These are phyloP conservation scores for Probosciger aterrimus DNA, from an alignment of 2,113 vertebrate species.

Conservation along the genomic window DNA sequence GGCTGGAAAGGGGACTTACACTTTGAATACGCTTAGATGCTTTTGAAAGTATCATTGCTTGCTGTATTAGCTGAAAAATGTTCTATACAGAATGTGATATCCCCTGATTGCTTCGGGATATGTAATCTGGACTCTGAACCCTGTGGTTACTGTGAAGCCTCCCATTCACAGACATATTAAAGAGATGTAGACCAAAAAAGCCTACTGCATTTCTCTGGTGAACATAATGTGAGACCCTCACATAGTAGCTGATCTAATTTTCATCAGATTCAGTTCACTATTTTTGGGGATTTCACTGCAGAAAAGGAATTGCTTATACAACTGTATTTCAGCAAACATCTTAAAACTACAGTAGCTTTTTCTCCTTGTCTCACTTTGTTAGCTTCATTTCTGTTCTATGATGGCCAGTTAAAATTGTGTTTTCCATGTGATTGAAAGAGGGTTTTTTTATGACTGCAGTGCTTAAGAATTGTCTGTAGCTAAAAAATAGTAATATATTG, in stretches of 20 bases:
- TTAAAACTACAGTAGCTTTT: not conserved
- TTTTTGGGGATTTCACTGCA: not conserved
- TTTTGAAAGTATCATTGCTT: conserved; percentile 21
- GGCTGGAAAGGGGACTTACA: not conserved
- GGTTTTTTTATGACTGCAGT: not conserved
- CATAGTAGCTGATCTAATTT: conserved; percentile 53
- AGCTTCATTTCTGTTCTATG: not conserved
- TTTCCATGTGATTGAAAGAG: not conserved
- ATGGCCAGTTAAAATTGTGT: not conserved
- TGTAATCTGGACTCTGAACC: conserved; percentile 24
- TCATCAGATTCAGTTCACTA: not conserved
- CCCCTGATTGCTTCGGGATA: not conserved
- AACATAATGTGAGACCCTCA: not conserved
- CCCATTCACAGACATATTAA: conserved; percentile 3
- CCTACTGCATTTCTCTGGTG: not conserved
- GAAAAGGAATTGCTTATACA: not conserved
- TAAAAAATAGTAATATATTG: not conserved
- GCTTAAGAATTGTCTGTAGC: not conserved
- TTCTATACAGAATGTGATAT: conserved; percentile 46
- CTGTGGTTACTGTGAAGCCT: conserved; percentile 30
- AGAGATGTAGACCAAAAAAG: conserved; percentile 9
- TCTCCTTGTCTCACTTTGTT: not conserved
- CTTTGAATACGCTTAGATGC: not conserved
- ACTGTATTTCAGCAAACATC: not conserved
- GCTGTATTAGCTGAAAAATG: conserved; percentile 31